A percentile compares a stretch with the other conserved stretches of the same genome.
Conservation (phyloP, 2,113 vertebrate genomes). For the Peromyscus maniculatus region DNA sequence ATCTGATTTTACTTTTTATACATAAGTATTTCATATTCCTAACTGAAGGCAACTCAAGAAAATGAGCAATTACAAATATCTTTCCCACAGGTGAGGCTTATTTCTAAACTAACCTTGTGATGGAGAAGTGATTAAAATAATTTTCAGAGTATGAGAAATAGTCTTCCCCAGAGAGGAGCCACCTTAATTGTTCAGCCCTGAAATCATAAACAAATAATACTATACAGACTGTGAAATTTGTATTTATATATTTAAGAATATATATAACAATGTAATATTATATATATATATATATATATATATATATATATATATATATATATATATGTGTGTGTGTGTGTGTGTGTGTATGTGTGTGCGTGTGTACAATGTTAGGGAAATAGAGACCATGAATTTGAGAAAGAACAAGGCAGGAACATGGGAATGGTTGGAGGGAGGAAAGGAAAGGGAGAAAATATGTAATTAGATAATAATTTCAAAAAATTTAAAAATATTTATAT, state of each 20-base stretch:
- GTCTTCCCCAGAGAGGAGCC: not conserved
- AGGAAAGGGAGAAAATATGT: not conserved
- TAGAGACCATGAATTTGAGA: not conserved
- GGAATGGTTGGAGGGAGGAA: not conserved
- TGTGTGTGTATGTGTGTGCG: too few species aligned
- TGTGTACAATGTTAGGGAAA: not conserved
- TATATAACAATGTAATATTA: not conserved
- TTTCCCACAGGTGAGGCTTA: not conserved
- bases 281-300: not conserved
- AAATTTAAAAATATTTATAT: not conserved
- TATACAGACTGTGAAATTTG: not conserved
- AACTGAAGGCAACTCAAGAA: not conserved
- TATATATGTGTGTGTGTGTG: too few species aligned
- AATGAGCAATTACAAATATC: conserved; percentile 26
- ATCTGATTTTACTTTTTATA: not conserved
- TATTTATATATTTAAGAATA: not conserved
- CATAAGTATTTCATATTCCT: not conserved
- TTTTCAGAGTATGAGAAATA: not conserved
- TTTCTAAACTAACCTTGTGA: conserved; percentile 43
- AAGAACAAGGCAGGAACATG: not conserved
- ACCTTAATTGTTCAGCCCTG: too few species aligned
- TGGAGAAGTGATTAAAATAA: not conserved
- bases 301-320: too few species aligned
- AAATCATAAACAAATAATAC: not conserved
- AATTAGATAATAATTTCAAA: not conserved